Conservation (phyloP, 1,140 invertebrate species). For the Zaprionus tsacasi region DNA sequence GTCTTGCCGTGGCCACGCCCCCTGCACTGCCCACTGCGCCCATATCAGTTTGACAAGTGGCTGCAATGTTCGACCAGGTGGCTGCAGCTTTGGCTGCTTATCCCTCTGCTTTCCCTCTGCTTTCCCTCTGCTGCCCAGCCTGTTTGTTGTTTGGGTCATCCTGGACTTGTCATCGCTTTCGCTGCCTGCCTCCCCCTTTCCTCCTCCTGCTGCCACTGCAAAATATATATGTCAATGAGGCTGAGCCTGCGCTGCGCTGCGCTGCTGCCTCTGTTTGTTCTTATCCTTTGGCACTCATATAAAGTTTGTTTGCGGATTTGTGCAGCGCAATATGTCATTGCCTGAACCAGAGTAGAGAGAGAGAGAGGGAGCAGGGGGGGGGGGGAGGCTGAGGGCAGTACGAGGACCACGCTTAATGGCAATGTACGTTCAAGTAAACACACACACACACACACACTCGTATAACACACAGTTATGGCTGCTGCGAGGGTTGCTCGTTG, state of each 20-base stretch:
- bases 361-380: neutral
- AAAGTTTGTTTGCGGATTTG: conserved; percentile 83
- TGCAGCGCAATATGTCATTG: conserved; percentile 82
- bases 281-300: conserved; percentile 81
- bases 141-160: conserved; percentile 12
- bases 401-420: conserved; percentile 72
- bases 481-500: conserved; percentile 24
- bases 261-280: conserved; percentile 66
- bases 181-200: neutral
- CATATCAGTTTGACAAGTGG: conserved; percentile 66
- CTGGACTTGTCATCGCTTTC: conserved; percentile 16
- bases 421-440: conserved; percentile 82
- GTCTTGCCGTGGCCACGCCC: neutral
- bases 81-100: conserved; percentile 1
- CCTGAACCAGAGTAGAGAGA: conserved; percentile 32
- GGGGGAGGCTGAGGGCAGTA: neutral
- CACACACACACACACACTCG: conserved; percentile 33
- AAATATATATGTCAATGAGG: conserved; percentile 79
- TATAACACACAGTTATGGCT: conserved; percentile 50
- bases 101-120: neutral
- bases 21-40: neutral
- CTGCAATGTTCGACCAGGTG: conserved; percentile 62
- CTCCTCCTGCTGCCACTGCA: neutral
- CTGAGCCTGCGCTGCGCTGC: conserved; percentile 17
- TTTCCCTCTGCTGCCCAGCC: conserved; percentile 3